Evolutionary conservation across 2,888 invertebrate species (phyloP).

Genomic region (Cremastinae sp.): DNA sequence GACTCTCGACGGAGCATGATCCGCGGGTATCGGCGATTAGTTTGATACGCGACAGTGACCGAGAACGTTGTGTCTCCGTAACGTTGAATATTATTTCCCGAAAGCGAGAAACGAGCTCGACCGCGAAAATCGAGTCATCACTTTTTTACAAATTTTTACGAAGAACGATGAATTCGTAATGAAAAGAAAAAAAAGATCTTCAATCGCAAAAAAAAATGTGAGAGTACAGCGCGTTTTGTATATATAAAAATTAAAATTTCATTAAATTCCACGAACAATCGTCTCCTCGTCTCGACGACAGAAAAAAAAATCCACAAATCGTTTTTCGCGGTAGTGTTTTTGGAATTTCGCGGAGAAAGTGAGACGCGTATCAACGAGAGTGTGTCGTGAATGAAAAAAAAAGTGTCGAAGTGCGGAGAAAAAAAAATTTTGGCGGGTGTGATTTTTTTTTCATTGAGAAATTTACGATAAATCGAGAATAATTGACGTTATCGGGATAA

Average conservation of each 20-base stretch:
- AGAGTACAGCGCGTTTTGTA: too few species aligned
- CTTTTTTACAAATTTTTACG: too few species aligned
- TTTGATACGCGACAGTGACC: conserved; percentile 22
- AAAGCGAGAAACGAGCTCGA: neutral
- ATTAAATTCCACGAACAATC: too few species aligned
- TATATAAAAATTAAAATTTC: too few species aligned
- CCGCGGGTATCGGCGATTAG: conserved; percentile 29
- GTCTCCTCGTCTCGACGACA: too few species aligned
- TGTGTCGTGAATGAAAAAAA: neutral
- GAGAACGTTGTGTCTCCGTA: neutral
- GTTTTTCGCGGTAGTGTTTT: too few species aligned
- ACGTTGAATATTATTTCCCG: too few species aligned
- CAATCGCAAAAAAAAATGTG: too few species aligned
- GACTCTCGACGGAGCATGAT: neutral
- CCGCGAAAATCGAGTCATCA: too few species aligned
- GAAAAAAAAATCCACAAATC: too few species aligned
- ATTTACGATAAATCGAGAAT: neutral
- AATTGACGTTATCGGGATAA: conserved; percentile 9
- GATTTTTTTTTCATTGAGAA: neutral
- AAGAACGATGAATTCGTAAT: too few species aligned
- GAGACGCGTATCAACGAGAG: neutral
- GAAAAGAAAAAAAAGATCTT: too few species aligned
- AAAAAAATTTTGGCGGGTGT: neutral
- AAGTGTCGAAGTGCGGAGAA: neutral
- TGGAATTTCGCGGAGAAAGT: neutral